Evolutionary conservation across 2,888 invertebrate species (phyloP), one percentile per base, ranked within the genome.

Genomic region (Neuroscelio doddi): DNA sequence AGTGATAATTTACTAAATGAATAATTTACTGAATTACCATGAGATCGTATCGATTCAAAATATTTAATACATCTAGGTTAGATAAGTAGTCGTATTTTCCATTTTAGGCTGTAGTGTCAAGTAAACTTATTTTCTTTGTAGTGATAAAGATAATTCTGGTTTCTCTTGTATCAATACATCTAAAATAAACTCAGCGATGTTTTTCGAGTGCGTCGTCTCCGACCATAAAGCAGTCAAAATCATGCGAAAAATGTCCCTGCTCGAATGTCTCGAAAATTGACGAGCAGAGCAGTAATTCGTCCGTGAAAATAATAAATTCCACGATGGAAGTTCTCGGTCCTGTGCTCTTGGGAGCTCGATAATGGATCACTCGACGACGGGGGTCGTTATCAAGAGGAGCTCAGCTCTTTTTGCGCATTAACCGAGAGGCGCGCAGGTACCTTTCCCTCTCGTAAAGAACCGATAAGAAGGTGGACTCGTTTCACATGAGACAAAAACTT

Each of bases 401-500:
- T 39, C 42, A 52, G 44, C 38, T 56, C 55, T 61, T 63, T 63
- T 50, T 53, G 58, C 59, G 49, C 47, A 56, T 58, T 61, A 50
- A 71, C 68, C 57, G 61, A 63, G 63, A 62, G 45, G 44, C 41
- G 44, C 62, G 44, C 59, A 46, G 58, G 42, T 49, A 49, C 39
- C 51, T 46, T 27, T 56, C 49, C 41, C 45, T 58, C 39, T 51
- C 47, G 38, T 46, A 58, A 51, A 58, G 68, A 72, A 73, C 68
- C 71, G 70, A 69, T 70, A 71, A 71, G 72, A 73, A 66, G 66
- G 68, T 67, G 66, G 65, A 72, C 68, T 73, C 68, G 75, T 72
- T 75, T 59, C 68, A 59, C 70, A 67, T 71, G 75, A 72, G 69
- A 73, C 78, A 76, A 77, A 76, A 76, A 74, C 65, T 68, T 72